These are phyloP conservation scores for Odontesthes bonariensis DNA, from an alignment of 2,113 vertebrate genomes.

Conservation along the genomic window DNA sequence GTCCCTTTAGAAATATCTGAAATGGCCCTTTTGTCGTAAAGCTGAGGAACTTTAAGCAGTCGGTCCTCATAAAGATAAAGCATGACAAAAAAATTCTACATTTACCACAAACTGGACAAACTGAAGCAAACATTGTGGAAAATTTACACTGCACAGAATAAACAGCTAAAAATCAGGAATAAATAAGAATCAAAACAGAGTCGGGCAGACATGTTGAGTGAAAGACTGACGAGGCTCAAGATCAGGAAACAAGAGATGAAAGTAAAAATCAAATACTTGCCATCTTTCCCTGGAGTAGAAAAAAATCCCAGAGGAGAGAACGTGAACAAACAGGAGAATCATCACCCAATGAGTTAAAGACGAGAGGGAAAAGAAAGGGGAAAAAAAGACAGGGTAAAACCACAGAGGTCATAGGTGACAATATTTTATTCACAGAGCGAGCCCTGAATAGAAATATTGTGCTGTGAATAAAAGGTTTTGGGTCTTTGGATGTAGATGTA, in stretches of 20 bases:
- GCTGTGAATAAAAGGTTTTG: constrained; percentile 59
- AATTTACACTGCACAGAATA: constrained; percentile 1
- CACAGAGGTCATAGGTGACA: constrained; percentile 80
- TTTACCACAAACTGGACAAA: constrained; percentile 9
- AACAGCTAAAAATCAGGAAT: constrained; percentile 24
- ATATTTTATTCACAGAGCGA: constrained; percentile 86
- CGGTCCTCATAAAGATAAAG: neutral
- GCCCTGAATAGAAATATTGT: constrained; percentile 87
- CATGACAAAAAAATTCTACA: neutral
- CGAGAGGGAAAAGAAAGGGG: constrained; percentile 62
- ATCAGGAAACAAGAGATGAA: constrained; percentile 58
- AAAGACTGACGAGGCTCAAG: constrained; percentile 28
- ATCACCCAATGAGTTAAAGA: constrained; percentile 70
- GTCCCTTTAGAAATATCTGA: no score
- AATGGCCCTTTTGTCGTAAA: no score
- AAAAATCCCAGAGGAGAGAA: constrained; percentile 79
- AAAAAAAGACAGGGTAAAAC: constrained; percentile 79
- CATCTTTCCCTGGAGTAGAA: constrained; percentile 82
- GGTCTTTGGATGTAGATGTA: constrained; percentile 65
- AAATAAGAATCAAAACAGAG: constrained; percentile 17
- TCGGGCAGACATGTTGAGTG: constrained; percentile 34
- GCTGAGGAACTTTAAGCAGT: no score
- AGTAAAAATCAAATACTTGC: constrained; percentile 80
- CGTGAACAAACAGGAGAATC: constrained; percentile 59
- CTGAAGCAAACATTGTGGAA: neutral